Evolutionary conservation across 2,797 vertebrate genomes (phyloP).

Genomic region (Pangasius djambal): DNA sequence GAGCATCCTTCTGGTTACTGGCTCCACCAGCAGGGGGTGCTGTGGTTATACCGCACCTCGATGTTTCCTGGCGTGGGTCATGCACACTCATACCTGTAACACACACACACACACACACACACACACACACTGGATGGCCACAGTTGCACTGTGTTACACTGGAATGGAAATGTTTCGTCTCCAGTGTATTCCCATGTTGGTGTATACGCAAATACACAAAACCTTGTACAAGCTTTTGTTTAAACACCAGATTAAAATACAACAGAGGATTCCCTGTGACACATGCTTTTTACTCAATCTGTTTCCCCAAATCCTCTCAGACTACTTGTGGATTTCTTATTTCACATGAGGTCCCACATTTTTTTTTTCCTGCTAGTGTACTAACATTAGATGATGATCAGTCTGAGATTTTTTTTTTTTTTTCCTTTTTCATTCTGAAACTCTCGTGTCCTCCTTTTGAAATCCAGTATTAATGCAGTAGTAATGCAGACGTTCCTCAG

Average conservation of each 20-base stretch:
- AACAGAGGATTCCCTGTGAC: neutral
- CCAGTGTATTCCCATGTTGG: neutral
- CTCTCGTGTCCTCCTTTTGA: neutral
- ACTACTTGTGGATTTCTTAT: neutral
- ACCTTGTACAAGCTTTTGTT: neutral
- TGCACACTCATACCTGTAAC: neutral
- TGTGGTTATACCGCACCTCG: conserved; percentile 42
- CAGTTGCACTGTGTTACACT: neutral
- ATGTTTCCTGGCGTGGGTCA: neutral
- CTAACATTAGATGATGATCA: neutral
- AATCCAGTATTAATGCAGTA: neutral
- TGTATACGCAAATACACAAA: neutral
- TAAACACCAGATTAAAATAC: neutral
- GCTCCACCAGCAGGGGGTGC: conserved; percentile 51
- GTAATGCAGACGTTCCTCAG: neutral
- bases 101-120: neutral
- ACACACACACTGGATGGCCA: neutral
- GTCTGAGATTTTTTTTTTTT: neutral
- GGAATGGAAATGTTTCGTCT: conserved; percentile 4
- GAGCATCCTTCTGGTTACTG: conserved; percentile 1
- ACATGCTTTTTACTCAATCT: neutral
- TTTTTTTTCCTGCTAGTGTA: neutral
- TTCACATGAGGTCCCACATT: neutral
- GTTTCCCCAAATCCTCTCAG: neutral
- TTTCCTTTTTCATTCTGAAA: neutral